Evolutionary conservation across 2,113 vertebrate genomes (phyloP), one percentile per base, ranked within the genome.

Genomic region (Quiscalus mexicanus): DNA sequence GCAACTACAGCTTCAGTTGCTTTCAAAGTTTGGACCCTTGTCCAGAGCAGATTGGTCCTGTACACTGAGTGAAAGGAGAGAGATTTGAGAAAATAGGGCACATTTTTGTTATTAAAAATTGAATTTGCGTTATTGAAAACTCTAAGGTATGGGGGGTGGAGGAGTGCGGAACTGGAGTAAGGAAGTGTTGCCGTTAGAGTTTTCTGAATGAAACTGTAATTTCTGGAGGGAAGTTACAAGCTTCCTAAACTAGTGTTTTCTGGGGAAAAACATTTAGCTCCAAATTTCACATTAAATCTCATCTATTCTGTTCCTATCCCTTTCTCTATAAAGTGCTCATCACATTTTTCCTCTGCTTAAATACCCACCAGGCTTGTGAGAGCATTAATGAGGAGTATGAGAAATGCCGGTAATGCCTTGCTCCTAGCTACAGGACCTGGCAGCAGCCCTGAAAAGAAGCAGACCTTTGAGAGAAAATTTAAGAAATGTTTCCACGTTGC

Each of bases 101-200:
- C 0, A 14, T 65, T 65, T 77, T 5, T 67, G 27, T 49, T 37
- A 58, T 23, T 76, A 84, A 80, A 82, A 83, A 8, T 23, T 67
- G 42, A 83, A 63, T 35, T 49, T 6, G 20, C 15, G 10, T 35
- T 35, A 31, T 13, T 47, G 31, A 84, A 73, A 84, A 28, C 9
- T 31, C 13, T 49, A 78, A 53, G 18, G 7, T 19, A 35, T 15
- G 12, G 11, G 2, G 2, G 2, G 1, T 37, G 19, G n/a, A 39
- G 9, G 30, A 31, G 10, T 16, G 31, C 10, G 11, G 21, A 70
- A 28, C 3, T 33, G 24, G 9, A 69, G 6, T 41, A 76, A 85
- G 8, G 10, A 47, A 56, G 20, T 10, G 24, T 56, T 56, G 41
- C 0, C 1, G 8, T 56, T n/a, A 13, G 7, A 39, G 10, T 65